Evolutionary conservation across 2,888 invertebrate genomes (phyloP).

Genomic region (Encarsia formosa): DNA sequence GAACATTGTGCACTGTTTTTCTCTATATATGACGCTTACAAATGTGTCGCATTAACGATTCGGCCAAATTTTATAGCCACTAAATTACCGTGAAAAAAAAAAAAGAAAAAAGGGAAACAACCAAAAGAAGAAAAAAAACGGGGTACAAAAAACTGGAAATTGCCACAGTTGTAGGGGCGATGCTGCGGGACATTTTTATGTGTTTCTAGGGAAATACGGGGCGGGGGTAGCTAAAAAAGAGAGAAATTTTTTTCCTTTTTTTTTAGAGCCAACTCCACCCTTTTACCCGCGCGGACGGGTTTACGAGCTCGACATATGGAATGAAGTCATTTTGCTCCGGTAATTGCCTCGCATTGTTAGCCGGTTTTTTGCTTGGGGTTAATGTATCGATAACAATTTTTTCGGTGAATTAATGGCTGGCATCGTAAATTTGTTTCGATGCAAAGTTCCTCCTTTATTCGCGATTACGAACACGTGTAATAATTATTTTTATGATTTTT

Average conservation of each 20-base stretch:
- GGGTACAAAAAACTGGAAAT: constrained; percentile 10
- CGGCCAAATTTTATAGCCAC: constrained; percentile 8
- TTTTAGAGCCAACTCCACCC: constrained; percentile 2
- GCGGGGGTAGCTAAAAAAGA: not conserved
- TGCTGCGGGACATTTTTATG: constrained; percentile 7
- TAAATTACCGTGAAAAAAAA: constrained; percentile 11
- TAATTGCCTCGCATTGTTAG: constrained; percentile 11
- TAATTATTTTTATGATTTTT: no score
- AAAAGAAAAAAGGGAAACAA: constrained; percentile 10
- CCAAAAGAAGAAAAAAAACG: no score
- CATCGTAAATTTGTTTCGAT: no score
- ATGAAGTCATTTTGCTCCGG: constrained; percentile 11
- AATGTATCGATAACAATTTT: no score
- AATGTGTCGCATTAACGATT: constrained; percentile 1
- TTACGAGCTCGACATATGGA: constrained; percentile 20
- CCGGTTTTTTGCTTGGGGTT: no score
- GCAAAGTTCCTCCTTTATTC: no score
- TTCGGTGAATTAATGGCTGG: no score
- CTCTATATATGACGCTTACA: not conserved
- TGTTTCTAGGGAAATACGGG: constrained; percentile 7
- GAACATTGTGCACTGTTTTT: no score
- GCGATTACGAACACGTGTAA: no score
- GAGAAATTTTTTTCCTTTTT: constrained; percentile 1
- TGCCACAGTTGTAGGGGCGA: not conserved
- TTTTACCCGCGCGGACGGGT: constrained; percentile 7